Base-by-base conservation (phyloP, 2,888 invertebrate species). In the Spisula subtruncata region DNA sequence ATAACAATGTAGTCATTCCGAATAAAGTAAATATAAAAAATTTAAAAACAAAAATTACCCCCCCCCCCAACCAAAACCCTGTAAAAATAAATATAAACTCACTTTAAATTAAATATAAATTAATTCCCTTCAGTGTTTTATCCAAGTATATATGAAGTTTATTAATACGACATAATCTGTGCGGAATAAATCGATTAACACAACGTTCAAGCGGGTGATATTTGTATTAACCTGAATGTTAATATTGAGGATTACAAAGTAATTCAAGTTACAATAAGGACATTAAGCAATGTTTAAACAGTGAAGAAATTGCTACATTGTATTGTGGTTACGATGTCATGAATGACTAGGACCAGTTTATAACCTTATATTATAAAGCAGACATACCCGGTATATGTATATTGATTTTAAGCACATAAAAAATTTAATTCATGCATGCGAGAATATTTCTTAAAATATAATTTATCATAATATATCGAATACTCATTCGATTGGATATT, bases 261-360 rank as follows among this genome's bases (percentile, higher is more conserved):
- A 75, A 75, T 75, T 18, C 35, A 75, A 35, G 75, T 32, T 6
- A 5, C 18, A 75, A 12, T 75, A 4, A 75, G 35, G 16, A 14
- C 8, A 60, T 25, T 35, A 75, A 75, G 14, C 32, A 75, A 75
- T 75, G 75, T 75, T 75, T 75, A 75, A 75, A 75, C 32, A 75
- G 75, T 75, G 75, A 75, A 75, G 29, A 32, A 32, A 32, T 1
- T 35, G 35, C 25, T 66, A 20, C 25, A 25, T n/a, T n/a, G 60
- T 25, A 41, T 2, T 41, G 8, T 41, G 41, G 41, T 41, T 41
- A 41, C 41, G 41, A 41, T 41, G 8, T 8, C 41, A 41, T 41
- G n/a, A 66, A 20, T 25, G 5, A n/a, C 25, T 25, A 66, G 60
- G 10, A 25, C 10, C 10, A 25, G n/a, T 66, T 25, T 25, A 66